These are phyloP conservation scores for Akabosia matsudoensis DNA, from an alignment of 1,140 invertebrate genomes.

Conservation along the genomic window DNA sequence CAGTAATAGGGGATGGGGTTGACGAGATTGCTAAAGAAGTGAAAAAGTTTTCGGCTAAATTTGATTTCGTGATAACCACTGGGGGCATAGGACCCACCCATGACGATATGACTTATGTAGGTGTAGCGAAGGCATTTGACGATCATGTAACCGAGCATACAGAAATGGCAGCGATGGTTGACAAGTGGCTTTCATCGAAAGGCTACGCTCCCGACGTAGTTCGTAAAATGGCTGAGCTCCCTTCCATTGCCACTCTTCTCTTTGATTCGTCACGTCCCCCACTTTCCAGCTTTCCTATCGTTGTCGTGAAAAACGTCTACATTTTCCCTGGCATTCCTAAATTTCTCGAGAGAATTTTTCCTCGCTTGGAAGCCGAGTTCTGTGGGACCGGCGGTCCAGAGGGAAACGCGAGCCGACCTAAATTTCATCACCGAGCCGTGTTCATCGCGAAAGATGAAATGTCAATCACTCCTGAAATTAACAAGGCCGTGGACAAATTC, in stretches of 20 bases:
- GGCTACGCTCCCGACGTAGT: slow-evolving; percentile 31
- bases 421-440: slow-evolving; percentile 52
- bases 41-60: slow-evolving; percentile 60
- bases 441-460: slow-evolving; percentile 61
- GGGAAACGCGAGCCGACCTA: slow-evolving; percentile 23
- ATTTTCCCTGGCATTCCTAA: slow-evolving; percentile 67
- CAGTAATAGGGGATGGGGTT: slow-evolving; percentile 68
- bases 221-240: slow-evolving; percentile 57
- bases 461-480: slow-evolving; percentile 56
- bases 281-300: slow-evolving; percentile 59
- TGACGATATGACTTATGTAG: slow-evolving; percentile 79
- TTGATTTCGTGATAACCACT: slow-evolving; percentile 68
- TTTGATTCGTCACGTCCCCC: slow-evolving; percentile 46
- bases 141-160: slow-evolving; percentile 60
- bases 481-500: slow-evolving; percentile 57
- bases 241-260: slow-evolving; percentile 49
- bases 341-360: slow-evolving; percentile 44
- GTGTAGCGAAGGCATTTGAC: slow-evolving; percentile 69
- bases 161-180: slow-evolving; percentile 60
- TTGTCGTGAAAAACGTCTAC: slow-evolving; percentile 68
- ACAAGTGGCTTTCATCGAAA: slow-evolving; percentile 36
- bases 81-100: slow-evolving; percentile 82
- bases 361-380: slow-evolving; percentile 49
- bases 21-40: slow-evolving; percentile 68
- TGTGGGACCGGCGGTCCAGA: slow-evolving; percentile 47